These are phyloP conservation scores for Loris lydekkerianus DNA, from an alignment of 2,797 vertebrate genomes.

Conservation along the genomic window DNA sequence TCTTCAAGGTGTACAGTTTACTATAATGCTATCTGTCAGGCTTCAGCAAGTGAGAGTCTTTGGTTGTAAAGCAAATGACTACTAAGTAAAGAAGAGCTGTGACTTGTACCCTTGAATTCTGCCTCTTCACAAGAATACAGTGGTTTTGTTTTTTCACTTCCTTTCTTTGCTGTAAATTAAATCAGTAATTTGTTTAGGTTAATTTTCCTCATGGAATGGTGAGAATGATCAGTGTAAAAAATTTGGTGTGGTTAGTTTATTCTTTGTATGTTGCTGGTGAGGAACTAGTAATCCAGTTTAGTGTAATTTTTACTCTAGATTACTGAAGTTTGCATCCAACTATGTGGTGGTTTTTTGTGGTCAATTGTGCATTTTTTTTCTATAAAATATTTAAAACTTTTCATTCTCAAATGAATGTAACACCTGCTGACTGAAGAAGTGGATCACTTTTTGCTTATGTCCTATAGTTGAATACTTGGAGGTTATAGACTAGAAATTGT, in stretches of 20 bases:
- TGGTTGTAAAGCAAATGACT: constrained; percentile 14
- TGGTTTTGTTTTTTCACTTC: neutral
- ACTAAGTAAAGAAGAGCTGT: neutral
- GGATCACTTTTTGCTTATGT: neutral
- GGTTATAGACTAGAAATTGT: neutral
- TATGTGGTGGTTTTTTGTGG: neutral
- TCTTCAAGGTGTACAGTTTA: constrained; percentile 13
- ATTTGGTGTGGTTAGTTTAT: constrained; percentile 17
- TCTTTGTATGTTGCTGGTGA: constrained; percentile 35
- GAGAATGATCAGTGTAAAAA: constrained; percentile 29
- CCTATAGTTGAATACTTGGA: constrained; percentile 6
- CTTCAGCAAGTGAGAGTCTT: constrained; percentile 61
- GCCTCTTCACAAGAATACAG: neutral
- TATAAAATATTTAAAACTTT: constrained; percentile 61
- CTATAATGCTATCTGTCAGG: neutral
- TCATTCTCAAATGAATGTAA: neutral
- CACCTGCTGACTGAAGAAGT: neutral
- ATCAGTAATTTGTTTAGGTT: constrained; percentile 48
- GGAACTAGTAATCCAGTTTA: neutral
- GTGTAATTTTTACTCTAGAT: constrained; percentile 33
- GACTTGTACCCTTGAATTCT: neutral
- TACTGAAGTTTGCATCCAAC: constrained; percentile 7
- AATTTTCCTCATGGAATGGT: neutral
- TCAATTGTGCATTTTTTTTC: neutral
- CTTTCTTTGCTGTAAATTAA: constrained; percentile 34